Percentiles rank a stretch among this genome's conserved stretches.
Evolutionary conservation across 2,113 vertebrate species (phyloP).

Genomic region (Hystrix cristata): DNA sequence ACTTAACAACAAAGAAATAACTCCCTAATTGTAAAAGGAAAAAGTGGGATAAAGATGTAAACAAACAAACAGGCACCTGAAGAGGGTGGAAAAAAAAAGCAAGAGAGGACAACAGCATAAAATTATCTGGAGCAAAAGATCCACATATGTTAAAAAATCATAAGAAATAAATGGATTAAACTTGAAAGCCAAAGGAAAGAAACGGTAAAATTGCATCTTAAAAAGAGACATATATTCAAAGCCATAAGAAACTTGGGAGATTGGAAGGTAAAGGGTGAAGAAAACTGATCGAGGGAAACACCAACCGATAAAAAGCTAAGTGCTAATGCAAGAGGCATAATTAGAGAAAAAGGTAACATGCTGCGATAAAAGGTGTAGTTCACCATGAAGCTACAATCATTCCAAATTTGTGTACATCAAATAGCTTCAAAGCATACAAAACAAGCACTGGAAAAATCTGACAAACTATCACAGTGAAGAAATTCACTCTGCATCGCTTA

Average conservation of each 20-base stretch:
- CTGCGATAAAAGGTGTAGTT: background rate
- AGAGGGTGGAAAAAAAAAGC: background rate
- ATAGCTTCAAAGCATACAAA: background rate
- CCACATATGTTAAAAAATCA: background rate
- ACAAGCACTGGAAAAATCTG: background rate
- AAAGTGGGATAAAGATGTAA: background rate
- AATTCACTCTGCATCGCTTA: background rate
- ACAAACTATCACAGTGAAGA: background rate
- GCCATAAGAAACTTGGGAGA: background rate
- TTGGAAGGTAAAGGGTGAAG: background rate
- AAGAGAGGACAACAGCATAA: background rate
- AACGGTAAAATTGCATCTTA: background rate
- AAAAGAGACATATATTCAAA: background rate
- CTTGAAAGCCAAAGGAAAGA: background rate
- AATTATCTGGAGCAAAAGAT: background rate
- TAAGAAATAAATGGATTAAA: background rate
- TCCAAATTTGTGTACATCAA: background rate
- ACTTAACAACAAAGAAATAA: background rate
- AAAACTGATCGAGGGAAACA: background rate
- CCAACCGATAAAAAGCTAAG: rapidly evolving
- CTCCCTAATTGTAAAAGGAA: background rate
- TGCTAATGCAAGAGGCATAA: background rate
- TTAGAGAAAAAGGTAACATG: background rate
- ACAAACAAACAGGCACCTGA: background rate
- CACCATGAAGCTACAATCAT: background rate